These are phyloP conservation scores for Pristiophorus japonicus DNA, from an alignment of 2,113 vertebrate genomes.

Conservation along the genomic window DNA sequence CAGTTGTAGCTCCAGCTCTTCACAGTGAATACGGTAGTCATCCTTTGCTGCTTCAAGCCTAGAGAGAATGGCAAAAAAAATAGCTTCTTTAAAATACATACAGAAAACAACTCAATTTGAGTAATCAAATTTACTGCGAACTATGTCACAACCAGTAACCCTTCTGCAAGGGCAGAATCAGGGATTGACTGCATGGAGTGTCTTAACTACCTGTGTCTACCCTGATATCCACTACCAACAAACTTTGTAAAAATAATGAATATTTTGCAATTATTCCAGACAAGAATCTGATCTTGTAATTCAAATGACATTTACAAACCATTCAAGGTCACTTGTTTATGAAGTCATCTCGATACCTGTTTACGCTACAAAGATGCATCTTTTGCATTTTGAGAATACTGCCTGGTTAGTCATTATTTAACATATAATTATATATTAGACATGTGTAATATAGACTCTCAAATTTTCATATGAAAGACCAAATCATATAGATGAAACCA, in stretches of 20 bases:
- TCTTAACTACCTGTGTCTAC: not conserved
- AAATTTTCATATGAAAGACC: not conserved
- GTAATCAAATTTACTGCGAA: not conserved
- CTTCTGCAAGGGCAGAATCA: not conserved
- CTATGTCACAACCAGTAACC: not conserved
- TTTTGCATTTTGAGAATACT: not conserved
- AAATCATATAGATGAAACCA: not conserved
- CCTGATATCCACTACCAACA: not conserved
- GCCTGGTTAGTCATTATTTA: not conserved
- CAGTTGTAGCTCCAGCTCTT: conserved; percentile 88
- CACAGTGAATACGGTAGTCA: conserved; percentile 93
- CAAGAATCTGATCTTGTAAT: not conserved
- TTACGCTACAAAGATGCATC: not conserved
- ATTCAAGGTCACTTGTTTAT: not conserved
- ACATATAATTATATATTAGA: not conserved
- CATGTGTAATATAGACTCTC: not conserved
- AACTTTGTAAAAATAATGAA: not conserved
- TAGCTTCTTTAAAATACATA: not conserved
- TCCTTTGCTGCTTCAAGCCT: conserved; percentile 96
- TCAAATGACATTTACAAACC: not conserved
- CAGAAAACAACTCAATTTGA: not conserved
- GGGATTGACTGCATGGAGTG: not conserved
- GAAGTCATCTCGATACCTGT: not conserved
- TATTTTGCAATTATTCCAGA: not conserved
- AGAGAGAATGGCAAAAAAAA: not conserved